Percentiles rank a stretch among this genome's conserved stretches.
Conservation (phyloP, 2,888 invertebrate species). For the Chirona hameri region DNA sequence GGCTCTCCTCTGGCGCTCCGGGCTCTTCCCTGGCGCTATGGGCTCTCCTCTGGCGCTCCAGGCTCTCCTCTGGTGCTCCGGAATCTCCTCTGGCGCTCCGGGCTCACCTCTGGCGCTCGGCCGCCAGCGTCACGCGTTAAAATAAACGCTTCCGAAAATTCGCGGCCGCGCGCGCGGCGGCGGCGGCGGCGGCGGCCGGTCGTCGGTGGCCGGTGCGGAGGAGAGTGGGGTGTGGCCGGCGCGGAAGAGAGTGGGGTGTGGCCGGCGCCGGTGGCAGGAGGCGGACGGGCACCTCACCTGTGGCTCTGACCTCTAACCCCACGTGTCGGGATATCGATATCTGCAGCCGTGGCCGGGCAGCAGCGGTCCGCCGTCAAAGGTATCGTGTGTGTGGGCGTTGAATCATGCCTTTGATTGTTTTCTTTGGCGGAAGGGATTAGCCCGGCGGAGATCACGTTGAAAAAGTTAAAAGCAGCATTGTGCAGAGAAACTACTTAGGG, state of each 20-base stretch:
- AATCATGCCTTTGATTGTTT: background rate
- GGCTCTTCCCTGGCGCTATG: no score
- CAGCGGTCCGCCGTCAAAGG: background rate
- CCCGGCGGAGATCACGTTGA: no score
- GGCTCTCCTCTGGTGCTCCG: no score
- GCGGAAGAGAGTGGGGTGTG: background rate
- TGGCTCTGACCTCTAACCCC: background rate
- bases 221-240: background rate
- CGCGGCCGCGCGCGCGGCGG: background rate
- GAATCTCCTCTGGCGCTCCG: no score
- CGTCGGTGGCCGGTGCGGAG: background rate
- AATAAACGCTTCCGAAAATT: background rate
- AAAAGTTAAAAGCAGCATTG: no score
- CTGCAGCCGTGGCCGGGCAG: background rate
- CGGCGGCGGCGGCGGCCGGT: background rate
- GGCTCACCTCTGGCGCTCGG: background rate
- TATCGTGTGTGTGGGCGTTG: background rate
- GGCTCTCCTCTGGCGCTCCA: no score
- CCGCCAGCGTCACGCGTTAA: constrained; percentile 12
- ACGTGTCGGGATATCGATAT: background rate
- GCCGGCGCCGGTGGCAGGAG: background rate
- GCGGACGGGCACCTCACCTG: background rate
- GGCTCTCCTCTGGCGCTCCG: no score
- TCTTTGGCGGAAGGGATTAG: background rate
- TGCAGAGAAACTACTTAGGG: no score